Conservation (phyloP, 2,888 invertebrate genomes). For the Branchipolynoe longqiensis region DNA sequence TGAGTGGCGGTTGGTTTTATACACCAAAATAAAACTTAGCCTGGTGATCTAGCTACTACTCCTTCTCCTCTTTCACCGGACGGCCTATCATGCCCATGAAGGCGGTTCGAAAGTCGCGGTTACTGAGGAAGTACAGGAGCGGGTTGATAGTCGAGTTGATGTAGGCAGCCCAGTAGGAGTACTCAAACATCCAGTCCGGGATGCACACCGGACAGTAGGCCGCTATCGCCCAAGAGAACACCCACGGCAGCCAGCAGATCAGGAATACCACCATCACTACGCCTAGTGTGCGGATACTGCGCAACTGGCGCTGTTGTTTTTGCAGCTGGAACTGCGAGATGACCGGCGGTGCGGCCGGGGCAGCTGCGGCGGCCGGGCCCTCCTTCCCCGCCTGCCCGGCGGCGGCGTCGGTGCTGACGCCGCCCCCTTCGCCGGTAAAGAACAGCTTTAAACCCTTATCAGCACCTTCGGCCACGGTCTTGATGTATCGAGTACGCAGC, state of each 20-base stretch:
- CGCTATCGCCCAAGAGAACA: constrained; percentile 71
- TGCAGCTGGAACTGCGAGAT: constrained; percentile 4
- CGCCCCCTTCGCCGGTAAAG: neutral
- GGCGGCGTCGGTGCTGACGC: neutral
- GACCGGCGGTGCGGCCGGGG: neutral
- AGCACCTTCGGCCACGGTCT: neutral
- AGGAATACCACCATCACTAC: constrained; percentile 71
- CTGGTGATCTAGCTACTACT: no score
- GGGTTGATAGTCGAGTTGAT: constrained; percentile 64
- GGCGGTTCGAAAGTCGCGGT: constrained; percentile 61
- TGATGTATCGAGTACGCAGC: constrained; percentile 49
- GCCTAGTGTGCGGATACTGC: constrained; percentile 66
- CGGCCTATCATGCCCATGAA: constrained; percentile 37
- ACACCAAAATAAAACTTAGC: no score
- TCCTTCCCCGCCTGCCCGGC: constrained; percentile 12
- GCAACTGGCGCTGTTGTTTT: constrained; percentile 53
- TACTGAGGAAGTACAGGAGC: constrained; percentile 62
- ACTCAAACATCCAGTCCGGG: constrained; percentile 53
- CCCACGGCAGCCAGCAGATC: constrained; percentile 74
- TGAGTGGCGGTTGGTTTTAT: no score
- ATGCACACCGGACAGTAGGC: constrained; percentile 64
- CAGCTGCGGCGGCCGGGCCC: neutral
- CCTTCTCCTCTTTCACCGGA: no score
- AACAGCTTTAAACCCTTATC: neutral
- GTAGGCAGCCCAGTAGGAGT: constrained; percentile 65